Percentiles rank a stretch among this genome's conserved stretches.
phyloP scores from a whole-genome alignment of 2,113 vertebrate species.

The Aegotheles bennettii region DNA sequence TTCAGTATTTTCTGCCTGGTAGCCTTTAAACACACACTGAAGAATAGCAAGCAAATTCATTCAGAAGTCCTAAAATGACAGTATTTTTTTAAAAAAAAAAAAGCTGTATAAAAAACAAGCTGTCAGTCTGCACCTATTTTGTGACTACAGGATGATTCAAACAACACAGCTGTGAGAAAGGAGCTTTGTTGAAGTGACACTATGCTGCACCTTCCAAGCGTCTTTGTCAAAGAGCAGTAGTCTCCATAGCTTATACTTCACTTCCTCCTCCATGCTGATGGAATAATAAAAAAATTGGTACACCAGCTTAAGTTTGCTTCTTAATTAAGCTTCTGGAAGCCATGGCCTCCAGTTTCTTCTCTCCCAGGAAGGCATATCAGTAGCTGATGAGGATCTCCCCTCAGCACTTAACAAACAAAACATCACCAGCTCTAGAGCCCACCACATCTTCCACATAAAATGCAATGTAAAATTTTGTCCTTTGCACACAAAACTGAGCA shows the following conservation, averaged over 20 bases:
- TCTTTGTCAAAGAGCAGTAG: neutral
- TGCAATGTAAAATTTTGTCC: neutral
- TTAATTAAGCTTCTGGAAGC: neutral
- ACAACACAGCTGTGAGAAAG: neutral
- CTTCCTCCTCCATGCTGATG: neutral
- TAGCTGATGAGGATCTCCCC: neutral
- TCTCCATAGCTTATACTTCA: neutral
- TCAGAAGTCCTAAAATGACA: neutral
- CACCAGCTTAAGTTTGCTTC: neutral
- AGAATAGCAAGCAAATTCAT: neutral
- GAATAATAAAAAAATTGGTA: neutral
- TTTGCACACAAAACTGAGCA: neutral
- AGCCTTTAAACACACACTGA: neutral
- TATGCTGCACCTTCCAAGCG: neutral
- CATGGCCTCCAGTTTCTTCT: neutral
- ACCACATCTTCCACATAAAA: neutral
- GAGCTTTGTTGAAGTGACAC: neutral
- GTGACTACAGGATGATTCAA: neutral
- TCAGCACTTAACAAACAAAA: neutral
- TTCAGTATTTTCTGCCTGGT: neutral
- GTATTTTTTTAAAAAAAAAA: neutral
- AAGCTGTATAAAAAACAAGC: neutral
- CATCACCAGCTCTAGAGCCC: neutral
- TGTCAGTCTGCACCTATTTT: neutral
- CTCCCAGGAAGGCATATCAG: neutral